Evolutionary conservation across 92 coral and sea anemone species (phyloP), one percentile per base, ranked within the genome.

Genomic region (Nematostella vectensis): DNA sequence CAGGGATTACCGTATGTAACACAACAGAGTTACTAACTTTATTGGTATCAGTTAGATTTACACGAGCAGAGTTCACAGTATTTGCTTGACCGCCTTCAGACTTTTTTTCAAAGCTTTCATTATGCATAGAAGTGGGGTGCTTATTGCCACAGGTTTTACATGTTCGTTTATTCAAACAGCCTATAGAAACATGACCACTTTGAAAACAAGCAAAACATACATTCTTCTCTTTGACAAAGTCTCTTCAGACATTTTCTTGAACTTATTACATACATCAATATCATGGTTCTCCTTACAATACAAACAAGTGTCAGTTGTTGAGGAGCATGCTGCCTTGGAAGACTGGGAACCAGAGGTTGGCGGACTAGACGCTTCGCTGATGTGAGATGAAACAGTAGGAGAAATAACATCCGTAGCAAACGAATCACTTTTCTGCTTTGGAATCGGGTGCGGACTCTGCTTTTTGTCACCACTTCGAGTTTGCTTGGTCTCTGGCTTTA

Each of bases 71-170:
- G 21, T n/a, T 40, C 3, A 22, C 16, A 10, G 8, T 25, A 11
- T 21, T 24, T 29, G 60, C 67, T 39, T 61, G 48, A 22, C 17
- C 47, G 16, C 36, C 60, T 26, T 57, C n/a, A 21, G 28, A 16
- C 30, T 71, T 59, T 25, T 47, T 67, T 20, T 45, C 47, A 33
- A 78, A 78, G 9, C 85, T 71, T 22, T 71, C 75, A 4, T 62
- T 54, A 59, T 73, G 94, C 9, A 83, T 62, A 3, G 75, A 69
- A 3, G 94, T 51, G 30, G 86, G 86, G 44, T 79, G 83, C 21
- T 36, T 61, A 38, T 72, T 72, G 44, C 49, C 43, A 20, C 81
- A 80, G 25, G 26, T 74, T 59, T 63, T 57, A 37, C 88, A 80
- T 58, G 70, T 73, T 31, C 75, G 66, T 49, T 64, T 79, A 24